These are phyloP conservation scores for Heloderma charlesbogerti DNA, from an alignment of 2,113 vertebrate species.

Conservation along the genomic window DNA sequence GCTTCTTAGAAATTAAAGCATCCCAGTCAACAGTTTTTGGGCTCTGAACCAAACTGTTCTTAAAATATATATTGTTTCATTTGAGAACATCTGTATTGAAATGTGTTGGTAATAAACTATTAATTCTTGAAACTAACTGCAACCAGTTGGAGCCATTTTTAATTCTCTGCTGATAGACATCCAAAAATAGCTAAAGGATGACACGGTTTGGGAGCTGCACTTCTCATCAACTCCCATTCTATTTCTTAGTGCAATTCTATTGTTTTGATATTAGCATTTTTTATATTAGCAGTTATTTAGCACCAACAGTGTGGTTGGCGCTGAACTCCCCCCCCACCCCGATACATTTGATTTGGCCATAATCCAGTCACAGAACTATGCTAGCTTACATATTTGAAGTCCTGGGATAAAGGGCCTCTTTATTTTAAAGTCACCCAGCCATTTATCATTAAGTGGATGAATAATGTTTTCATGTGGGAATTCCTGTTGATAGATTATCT, in stretches of 20 bases:
- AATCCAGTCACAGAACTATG: neutral
- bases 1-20: neutral
- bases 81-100: conserved; percentile 5
- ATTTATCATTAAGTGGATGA: neutral
- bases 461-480: neutral
- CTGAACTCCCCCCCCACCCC: neutral
- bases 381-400: neutral
- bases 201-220: conserved; percentile 64
- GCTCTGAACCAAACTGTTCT: neutral
- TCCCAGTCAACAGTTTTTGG: neutral
- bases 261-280: neutral
- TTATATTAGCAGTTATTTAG: neutral
- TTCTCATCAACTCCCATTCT: neutral
- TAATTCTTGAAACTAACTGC: neutral
- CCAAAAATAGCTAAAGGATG: conserved; percentile 34
- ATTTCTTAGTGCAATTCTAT: neutral
- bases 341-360: neutral
- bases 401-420: neutral
- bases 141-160: neutral
- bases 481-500: neutral
- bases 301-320: neutral
- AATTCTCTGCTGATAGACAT: fast-evolving
- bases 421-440: neutral
- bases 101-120: conserved; percentile 29
- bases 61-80: neutral